Conservation (phyloP, 1,140 invertebrate genomes). For the Lamellibrachia luymesi region DNA sequence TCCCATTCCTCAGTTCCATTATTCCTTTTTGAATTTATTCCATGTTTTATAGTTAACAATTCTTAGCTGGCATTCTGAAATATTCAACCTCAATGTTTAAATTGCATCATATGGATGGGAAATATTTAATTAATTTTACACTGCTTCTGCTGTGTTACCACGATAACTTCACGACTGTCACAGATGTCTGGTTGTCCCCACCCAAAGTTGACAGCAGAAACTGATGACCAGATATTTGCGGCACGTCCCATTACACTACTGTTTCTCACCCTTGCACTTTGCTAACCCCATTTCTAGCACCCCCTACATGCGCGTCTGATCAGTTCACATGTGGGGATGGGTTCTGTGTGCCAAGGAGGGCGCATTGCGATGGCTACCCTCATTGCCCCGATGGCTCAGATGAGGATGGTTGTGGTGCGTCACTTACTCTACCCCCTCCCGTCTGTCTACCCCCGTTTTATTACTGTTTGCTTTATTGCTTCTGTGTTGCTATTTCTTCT, state of each 20-base stretch:
- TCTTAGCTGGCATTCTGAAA: not conserved
- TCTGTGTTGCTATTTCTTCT: not conserved
- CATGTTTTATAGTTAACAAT: not conserved
- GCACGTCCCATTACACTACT: not conserved
- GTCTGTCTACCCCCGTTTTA: not conserved
- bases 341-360: slow-evolving; percentile 80
- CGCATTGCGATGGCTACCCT: slow-evolving; percentile 81
- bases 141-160: not conserved
- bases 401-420: slow-evolving; percentile 78
- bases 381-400: slow-evolving; percentile 86
- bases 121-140: slow-evolving; percentile 8
- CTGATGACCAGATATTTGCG: slow-evolving; percentile 34
- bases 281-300: not conserved
- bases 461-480: not conserved
- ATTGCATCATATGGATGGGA: not conserved
- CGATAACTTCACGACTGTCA: slow-evolving; percentile 65
- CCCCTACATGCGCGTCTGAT: slow-evolving; percentile 4
- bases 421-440: not conserved
- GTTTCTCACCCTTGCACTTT: slow-evolving; percentile 16
- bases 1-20: not conserved
- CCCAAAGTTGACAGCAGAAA: slow-evolving; percentile 65
- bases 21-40: not conserved
- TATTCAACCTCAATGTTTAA: not conserved
- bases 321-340: slow-evolving; percentile 22
- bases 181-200: slow-evolving; percentile 46